phyloP scores from a whole-genome alignment of 2,888 invertebrate genomes.

The Nomada lathburiana region DNA sequence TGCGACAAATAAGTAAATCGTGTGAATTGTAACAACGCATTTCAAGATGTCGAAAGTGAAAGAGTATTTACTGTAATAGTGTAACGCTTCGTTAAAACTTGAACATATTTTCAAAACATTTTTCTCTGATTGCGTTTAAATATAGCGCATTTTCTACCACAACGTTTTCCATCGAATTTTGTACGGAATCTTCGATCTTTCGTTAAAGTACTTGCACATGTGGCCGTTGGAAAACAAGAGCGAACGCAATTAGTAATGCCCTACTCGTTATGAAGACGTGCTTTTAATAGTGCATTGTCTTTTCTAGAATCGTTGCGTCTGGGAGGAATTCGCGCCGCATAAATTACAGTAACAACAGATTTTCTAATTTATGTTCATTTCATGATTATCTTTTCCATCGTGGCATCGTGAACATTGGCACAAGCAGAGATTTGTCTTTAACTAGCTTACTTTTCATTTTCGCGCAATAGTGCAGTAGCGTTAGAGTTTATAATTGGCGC shows the following conservation, averaged over 20 bases:
- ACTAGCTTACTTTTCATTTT: conserved; percentile 24
- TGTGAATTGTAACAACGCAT: background rate
- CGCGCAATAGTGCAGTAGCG: background rate
- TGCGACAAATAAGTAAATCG: background rate
- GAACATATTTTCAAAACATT: background rate
- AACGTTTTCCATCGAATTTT: conserved; percentile 6
- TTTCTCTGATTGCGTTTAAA: background rate
- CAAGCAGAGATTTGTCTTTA: conserved; percentile 5
- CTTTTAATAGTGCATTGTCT: conserved; percentile 54
- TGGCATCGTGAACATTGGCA: background rate
- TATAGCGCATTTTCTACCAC: background rate
- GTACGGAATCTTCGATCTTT: conserved; percentile 12
- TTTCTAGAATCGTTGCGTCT: background rate
- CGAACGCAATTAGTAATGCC: conserved; percentile 44
- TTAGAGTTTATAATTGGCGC: too few relatives aligned
- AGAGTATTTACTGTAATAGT: background rate
- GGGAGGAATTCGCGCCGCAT: conserved; percentile 25
- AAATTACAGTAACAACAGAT: conserved; percentile 48
- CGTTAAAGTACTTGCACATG: background rate
- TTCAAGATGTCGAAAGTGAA: background rate
- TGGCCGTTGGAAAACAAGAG: conserved; percentile 10
- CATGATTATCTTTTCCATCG: conserved; percentile 20
- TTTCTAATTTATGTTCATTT: conserved; percentile 58
- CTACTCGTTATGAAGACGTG: conserved; percentile 40
- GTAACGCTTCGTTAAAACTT: background rate